Base-by-base conservation (phyloP, 1,140 invertebrate species). In the Drosophila kohkoa region DNA sequence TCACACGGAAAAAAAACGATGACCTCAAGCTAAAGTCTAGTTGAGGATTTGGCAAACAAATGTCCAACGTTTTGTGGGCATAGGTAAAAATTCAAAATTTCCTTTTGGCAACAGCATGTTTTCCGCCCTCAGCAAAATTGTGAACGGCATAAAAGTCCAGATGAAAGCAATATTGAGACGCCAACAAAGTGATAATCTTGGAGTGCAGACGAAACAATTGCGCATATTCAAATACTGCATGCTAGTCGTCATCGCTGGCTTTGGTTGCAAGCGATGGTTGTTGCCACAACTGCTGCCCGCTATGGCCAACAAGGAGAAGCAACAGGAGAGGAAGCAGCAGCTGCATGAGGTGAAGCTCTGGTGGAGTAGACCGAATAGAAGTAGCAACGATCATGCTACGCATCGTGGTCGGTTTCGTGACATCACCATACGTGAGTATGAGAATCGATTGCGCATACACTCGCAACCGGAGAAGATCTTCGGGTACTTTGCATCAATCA, bases 401-500 rank as follows among this genome's bases (percentile, higher is more conserved):
- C 72, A 82, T 49, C 71, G 80, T 0, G 45, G 41, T 7, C 64
- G 59, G 0, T 87, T 82, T 48, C 79, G 83, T 0, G 77, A 77
- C 6, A 45, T 51, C 3, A 73, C 66, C 1, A 82, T 87, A 5
- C 41, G 11, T n/a, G 51, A 60, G 10, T 87, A 87, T n/a, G 83
- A 87, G 41, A 87, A 87, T 45, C 69, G 83, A 0, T 30, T 87
- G 25, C 66, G 82, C 2, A 1, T 5, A 0, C 62, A 70, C 13
- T 82, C 83, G 0, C 15, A 46, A 4, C 77, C 72, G 2, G 46
- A 48, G 2, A 87, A 87, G 59, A 55, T 87, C 1, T 87, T 87
- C 11, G 51, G 59, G 0, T 87, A 87, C 41, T 87, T 87, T 57
- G 83, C 83, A 7, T 80, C 83, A 10, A 72, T 87, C 1, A 79